Conservation (phyloP, 2,113 vertebrate species). For the Gallinago media region DNA sequence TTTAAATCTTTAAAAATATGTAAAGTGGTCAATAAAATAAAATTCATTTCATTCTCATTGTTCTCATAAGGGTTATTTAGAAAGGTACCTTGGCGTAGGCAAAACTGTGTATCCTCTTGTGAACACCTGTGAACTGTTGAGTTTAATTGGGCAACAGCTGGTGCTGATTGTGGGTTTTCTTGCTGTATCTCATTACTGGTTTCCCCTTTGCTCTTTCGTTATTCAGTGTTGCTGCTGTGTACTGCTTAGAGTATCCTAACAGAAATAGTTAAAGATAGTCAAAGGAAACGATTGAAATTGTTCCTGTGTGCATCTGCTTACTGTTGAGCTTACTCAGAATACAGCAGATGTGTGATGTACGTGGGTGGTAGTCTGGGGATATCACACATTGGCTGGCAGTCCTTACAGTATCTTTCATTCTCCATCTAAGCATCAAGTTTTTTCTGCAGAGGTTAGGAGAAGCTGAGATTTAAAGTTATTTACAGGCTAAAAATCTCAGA, state of each 20-base stretch:
- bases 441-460: conserved; percentile 24
- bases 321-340: conserved; percentile 42
- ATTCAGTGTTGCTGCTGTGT: conserved; percentile 10
- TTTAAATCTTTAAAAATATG: conserved; percentile 2
- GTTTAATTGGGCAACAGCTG: conserved; percentile 77
- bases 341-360: neutral
- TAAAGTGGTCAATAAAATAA: conserved; percentile 12
- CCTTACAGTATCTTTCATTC: neutral
- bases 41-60: conserved; percentile 10
- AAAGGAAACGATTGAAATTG: neutral
- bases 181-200: conserved; percentile 68
- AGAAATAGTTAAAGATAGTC: conserved; percentile 46
- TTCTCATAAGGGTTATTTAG: conserved; percentile 44
- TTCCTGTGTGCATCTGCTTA: conserved; percentile 35
- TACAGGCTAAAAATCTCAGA: neutral
- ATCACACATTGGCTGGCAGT: neutral
- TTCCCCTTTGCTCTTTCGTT: conserved; percentile 47
- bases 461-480: conserved; percentile 40
- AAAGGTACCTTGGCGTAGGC: conserved; percentile 29
- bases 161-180: conserved; percentile 73
- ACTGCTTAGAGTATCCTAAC: conserved; percentile 28
- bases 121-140: conserved; percentile 77
- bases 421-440: neutral
- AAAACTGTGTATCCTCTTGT: conserved; percentile 55
- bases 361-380: neutral